These are phyloP conservation scores for Cataglyphis hispanica DNA, from an alignment of 1,140 invertebrate species.

Conservation along the genomic window DNA sequence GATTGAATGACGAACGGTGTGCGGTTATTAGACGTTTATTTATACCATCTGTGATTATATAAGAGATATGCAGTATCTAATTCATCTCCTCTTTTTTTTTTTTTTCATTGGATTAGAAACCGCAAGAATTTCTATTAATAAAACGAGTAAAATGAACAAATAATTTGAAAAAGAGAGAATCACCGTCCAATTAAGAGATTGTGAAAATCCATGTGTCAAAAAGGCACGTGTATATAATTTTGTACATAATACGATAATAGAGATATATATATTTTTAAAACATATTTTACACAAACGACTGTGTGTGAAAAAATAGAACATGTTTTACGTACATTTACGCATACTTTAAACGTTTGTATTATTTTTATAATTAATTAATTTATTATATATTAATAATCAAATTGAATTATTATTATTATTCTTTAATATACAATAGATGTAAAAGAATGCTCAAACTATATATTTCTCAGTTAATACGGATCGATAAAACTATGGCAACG, in stretches of 20 bases:
- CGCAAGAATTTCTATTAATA: conserved; percentile 3
- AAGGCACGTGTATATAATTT: background rate
- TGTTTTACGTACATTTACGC: background rate
- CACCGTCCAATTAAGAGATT: background rate
- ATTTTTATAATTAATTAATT: conserved; percentile 3
- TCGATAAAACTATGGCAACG: conserved; percentile 59
- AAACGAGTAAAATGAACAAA: background rate
- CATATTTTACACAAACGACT: background rate
- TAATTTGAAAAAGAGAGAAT: background rate
- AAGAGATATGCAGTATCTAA: background rate
- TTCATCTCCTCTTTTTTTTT: background rate
- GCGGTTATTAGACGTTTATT: background rate
- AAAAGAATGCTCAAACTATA: too few relatives aligned
- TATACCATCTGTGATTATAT: too few relatives aligned
- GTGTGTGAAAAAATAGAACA: background rate
- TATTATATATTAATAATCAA: background rate
- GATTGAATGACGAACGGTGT: background rate
- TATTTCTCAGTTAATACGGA: conserved; percentile 7
- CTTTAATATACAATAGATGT: background rate
- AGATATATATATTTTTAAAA: background rate
- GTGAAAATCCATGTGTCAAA: background rate
- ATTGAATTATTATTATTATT: background rate
- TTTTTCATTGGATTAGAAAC: background rate
- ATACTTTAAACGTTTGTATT: too few relatives aligned
- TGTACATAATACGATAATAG: too few relatives aligned